Evolutionary conservation across 2,888 invertebrate species (phyloP).

Genomic region (Drosophila histrio): DNA sequence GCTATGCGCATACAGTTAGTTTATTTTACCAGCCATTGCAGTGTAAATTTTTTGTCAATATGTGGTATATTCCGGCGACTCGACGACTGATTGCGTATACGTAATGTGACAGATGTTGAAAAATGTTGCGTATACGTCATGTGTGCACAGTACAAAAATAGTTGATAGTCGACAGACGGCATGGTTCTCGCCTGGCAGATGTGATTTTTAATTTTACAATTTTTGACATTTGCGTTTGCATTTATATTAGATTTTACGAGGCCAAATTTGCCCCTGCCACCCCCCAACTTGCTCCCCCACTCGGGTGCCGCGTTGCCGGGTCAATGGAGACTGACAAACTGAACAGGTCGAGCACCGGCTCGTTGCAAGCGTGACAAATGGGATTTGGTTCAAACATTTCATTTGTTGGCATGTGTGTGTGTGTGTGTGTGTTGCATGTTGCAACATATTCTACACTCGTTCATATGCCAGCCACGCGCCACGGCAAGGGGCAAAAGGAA

Average conservation of each 20-base stretch:
- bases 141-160: constrained; percentile 32
- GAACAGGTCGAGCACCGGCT: constrained; percentile 42
- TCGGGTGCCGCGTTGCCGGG: constrained; percentile 49
- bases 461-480: constrained; percentile 53
- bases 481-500: not conserved
- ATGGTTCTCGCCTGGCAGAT: constrained; percentile 31
- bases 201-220: constrained; percentile 78
- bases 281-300: not conserved
- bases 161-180: constrained; percentile 29
- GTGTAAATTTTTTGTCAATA: constrained; percentile 55
- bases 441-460: constrained; percentile 53
- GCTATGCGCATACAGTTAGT: constrained; percentile 1
- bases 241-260: constrained; percentile 78
- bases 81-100: constrained; percentile 76
- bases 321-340: constrained; percentile 66
- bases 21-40: constrained; percentile 34
- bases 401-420: constrained; percentile 1
- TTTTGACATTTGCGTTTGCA: constrained; percentile 80
- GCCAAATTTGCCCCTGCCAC: constrained; percentile 27
- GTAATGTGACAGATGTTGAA: constrained; percentile 75
- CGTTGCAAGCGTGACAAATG: constrained; percentile 72
- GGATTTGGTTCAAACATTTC: constrained; percentile 51
- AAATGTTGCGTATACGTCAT: constrained; percentile 67
- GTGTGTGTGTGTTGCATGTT: constrained; percentile 24
- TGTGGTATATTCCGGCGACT: constrained; percentile 43